Conservation (phyloP, 2,888 invertebrate genomes). For the Reticulitermes lucifugus region DNA sequence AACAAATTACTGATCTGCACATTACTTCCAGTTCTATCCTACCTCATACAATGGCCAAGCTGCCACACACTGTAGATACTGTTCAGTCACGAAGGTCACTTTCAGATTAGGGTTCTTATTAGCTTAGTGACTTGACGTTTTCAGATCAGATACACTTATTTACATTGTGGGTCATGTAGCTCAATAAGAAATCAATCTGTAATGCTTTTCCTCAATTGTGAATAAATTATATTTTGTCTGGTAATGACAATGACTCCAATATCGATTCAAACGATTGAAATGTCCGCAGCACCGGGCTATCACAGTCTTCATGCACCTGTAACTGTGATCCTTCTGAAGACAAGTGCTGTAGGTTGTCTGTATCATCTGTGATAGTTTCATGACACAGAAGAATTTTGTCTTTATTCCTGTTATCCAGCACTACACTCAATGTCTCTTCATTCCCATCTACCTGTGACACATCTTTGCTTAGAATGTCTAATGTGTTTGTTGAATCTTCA, state of each 20-base stretch:
- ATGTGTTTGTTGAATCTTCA: background rate
- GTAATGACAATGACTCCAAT: constrained; percentile 15
- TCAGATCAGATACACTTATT: too few species aligned
- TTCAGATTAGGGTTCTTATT: too few species aligned
- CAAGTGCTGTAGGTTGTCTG: background rate
- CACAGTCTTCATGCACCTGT: constrained; percentile 4
- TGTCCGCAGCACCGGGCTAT: constrained; percentile 1
- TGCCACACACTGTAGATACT: too few species aligned
- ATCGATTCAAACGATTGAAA: constrained; percentile 32
- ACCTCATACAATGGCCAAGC: too few species aligned
- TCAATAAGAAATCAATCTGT: too few species aligned
- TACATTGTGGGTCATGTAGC: too few species aligned
- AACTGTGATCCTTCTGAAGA: background rate
- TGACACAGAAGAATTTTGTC: constrained; percentile 16
- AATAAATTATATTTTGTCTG: constrained; percentile 4
- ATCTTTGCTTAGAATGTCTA: constrained; percentile 7
- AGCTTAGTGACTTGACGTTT: too few species aligned
- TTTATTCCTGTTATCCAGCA: background rate
- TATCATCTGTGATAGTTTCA: constrained; percentile 12
- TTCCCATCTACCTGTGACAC: background rate
- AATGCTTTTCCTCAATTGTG: background rate
- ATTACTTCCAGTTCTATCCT: too few species aligned
- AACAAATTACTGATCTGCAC: too few species aligned
- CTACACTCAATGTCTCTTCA: background rate
- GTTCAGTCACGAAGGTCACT: too few species aligned